Conservation (phyloP, 2,888 invertebrate genomes). For the Cerceris rybyensis region DNA sequence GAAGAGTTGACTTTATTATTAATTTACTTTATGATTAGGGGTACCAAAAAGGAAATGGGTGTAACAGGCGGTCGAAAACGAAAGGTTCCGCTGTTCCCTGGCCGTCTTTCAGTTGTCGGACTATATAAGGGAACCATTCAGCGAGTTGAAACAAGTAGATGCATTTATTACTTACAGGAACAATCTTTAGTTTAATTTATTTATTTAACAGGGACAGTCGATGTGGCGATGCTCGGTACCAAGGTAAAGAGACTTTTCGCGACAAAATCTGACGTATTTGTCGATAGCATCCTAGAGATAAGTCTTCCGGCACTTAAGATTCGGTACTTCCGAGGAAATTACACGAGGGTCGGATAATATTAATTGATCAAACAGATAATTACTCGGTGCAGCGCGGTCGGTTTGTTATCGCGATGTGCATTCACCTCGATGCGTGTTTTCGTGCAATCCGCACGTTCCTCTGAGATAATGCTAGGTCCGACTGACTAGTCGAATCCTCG, state of each 20-base stretch:
- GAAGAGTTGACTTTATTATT: no score
- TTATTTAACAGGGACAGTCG: background rate
- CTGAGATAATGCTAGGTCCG: conserved; percentile 53
- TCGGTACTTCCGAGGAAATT: background rate
- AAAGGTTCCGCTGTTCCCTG: no score
- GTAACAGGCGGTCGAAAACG: no score
- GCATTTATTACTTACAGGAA: no score
- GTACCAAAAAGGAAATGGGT: no score
- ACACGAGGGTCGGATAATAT: conserved; percentile 11
- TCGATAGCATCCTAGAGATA: background rate
- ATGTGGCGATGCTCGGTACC: background rate
- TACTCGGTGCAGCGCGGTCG: conserved; percentile 29
- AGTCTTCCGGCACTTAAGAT: conserved; percentile 1
- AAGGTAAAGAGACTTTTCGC: background rate
- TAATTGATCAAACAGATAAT: conserved; percentile 62
- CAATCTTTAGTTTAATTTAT: no score
- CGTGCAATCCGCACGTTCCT: conserved; percentile 52
- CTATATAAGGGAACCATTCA: no score
- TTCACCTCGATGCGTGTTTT: conserved; percentile 58
- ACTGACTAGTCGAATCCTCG: conserved; percentile 56
- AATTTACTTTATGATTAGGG: no score
- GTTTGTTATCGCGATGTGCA: conserved; percentile 61
- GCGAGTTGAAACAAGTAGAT: no score
- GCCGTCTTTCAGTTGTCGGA: no score
- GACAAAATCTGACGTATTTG: background rate